A percentile compares a stretch with the other conserved stretches of the same genome.
Conservation (phyloP, 2,797 vertebrate genomes). For the Graptemys geographica region DNA sequence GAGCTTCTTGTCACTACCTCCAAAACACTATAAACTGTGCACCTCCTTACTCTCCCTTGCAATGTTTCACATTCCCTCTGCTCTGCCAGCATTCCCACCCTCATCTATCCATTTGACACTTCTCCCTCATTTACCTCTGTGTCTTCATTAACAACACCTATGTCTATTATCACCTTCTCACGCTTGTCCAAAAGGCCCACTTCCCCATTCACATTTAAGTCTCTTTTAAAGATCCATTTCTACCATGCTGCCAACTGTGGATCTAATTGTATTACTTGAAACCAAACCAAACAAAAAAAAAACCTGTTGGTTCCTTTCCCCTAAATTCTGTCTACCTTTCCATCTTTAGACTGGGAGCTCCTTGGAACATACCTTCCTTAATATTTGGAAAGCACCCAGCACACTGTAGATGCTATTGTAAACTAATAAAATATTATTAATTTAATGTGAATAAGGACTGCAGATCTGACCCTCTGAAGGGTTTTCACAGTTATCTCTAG, state of each 20-base stretch:
- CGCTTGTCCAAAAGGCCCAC: not conserved
- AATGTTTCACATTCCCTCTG: not conserved
- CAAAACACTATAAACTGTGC: not conserved
- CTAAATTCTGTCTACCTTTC: not conserved
- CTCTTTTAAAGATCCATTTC: not conserved
- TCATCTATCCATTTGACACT: not conserved
- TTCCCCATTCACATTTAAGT: fast-evolving
- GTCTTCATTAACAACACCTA: not conserved
- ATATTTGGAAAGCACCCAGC: not conserved
- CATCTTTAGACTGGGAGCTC: fast-evolving
- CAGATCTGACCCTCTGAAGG: not conserved
- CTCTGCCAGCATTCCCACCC: not conserved
- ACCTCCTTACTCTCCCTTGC: not conserved
- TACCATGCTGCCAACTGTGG: not conserved
- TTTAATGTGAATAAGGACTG: not conserved
- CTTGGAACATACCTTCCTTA: not conserved
- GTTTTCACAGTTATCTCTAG: not conserved
- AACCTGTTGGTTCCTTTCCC: not conserved
- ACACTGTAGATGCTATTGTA: not conserved
- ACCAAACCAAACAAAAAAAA: not conserved
- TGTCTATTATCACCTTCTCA: not conserved
- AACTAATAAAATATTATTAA: not conserved
- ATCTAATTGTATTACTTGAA: not conserved
- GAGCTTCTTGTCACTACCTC: not conserved
- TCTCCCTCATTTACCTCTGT: not conserved